Base-by-base conservation (phyloP, 1,140 invertebrate genomes). In the Doryteuthis pealeii region DNA sequence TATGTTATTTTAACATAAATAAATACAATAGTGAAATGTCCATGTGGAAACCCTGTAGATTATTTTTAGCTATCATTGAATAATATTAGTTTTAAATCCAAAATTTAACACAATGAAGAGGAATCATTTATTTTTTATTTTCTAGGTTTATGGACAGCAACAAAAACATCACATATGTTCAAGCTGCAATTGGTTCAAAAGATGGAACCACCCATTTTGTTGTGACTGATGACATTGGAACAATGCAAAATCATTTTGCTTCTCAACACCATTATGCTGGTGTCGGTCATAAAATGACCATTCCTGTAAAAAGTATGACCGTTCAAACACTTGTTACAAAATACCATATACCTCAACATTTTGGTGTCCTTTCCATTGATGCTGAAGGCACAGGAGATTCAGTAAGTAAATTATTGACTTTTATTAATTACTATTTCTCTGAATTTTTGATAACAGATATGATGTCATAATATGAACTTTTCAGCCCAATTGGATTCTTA, bases 321-420 rank as follows among this genome's bases (percentile, higher is more conserved):
- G 84, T 85, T 12, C 49, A 69, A 28, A 79, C 74, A 15, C 81
- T 85, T 70, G 78, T 77, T n/a, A 26, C 43, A 3, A 78, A 80
- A 32, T 80, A 80, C 65, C 49, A 80, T 8, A 67, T 85, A 15
- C 84, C 84, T 3, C 77, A 72, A 54, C 58, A 76, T 62, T 82
- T 85, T 77, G 83, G 81, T 8, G 74, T 85, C 68, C 70, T 85
- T 28, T 85, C 84, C 12, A 81, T 85, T 54, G 84, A 85, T 80
- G 81, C 81, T 26, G 83, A 85, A 78, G 84, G 84, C 1, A 35
- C 75, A 18, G 81, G 83, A 69, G 79, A 78, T 54, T 76, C 75
- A 78, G 84, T 85, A 75, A 76, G 75, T 43, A 28, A 10, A 40
- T 40, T 10, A 40, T 5, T 40, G 3, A n/a, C 35, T 40, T 40